Evolutionary conservation across 2,888 invertebrate genomes (phyloP).

Genomic region (Agapostemon virescens): DNA sequence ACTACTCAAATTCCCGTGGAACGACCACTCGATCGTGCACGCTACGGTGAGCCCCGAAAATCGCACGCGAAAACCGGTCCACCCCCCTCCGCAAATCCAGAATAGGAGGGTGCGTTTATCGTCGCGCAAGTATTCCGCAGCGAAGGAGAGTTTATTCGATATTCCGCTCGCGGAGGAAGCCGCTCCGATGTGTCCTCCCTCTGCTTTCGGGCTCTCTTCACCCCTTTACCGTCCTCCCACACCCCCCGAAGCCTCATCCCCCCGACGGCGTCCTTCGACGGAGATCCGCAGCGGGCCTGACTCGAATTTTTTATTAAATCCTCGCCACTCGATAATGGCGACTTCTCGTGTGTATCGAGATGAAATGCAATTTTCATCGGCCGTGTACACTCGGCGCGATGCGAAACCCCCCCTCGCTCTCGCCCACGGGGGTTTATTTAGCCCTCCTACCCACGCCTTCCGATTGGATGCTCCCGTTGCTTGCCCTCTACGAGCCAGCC

Average conservation of each 20-base stretch:
- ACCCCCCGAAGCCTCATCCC: neutral
- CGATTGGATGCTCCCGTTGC: constrained; percentile 66
- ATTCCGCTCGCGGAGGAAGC: constrained; percentile 70
- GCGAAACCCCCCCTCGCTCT: constrained; percentile 31
- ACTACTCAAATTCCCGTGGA: constrained; percentile 37
- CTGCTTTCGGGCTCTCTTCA: constrained; percentile 32
- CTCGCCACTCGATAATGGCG: constrained; percentile 67
- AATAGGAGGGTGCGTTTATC: constrained; percentile 60
- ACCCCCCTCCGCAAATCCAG: constrained; percentile 11
- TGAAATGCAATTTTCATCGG: constrained; percentile 73
- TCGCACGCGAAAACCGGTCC: constrained; percentile 43
- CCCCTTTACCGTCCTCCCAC: constrained; percentile 47
- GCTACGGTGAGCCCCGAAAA: constrained; percentile 36
- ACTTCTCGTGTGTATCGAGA: constrained; percentile 70
- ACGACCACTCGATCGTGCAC: constrained; percentile 51
- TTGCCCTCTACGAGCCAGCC: constrained; percentile 22
- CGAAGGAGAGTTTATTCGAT: constrained; percentile 67
- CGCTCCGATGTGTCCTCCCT: constrained; percentile 49
- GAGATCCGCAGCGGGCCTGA: constrained; percentile 54
- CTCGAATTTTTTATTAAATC: constrained; percentile 75
- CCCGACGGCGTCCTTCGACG: neutral
- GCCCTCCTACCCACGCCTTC: constrained; percentile 51
- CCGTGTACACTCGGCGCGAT: constrained; percentile 47
- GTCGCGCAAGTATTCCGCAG: constrained; percentile 49
- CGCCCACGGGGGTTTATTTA: constrained; percentile 67